phyloP scores from a whole-genome alignment of 2,797 vertebrate genomes.

The Hyperoplus immaculatus region DNA sequence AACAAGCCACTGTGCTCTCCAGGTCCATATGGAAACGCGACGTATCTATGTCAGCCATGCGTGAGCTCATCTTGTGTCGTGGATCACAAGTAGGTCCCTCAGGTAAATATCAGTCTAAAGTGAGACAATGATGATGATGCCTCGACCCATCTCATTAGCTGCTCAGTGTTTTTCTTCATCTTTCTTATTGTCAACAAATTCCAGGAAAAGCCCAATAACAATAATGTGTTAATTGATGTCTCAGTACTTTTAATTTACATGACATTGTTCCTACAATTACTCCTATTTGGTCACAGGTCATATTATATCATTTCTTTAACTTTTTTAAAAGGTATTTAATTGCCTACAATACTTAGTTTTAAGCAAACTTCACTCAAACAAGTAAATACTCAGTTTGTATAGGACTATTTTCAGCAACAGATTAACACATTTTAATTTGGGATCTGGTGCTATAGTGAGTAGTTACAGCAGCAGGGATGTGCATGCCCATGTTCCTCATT shows the following conservation, averaged over 20 bases:
- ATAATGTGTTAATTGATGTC: not conserved
- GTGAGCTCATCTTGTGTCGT: slow-evolving; percentile 49
- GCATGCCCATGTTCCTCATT: not conserved
- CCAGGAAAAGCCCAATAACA: not conserved
- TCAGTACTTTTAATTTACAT: not conserved
- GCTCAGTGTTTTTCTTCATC: not conserved
- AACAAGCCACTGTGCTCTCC: slow-evolving; percentile 28
- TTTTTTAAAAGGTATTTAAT: too few relatives aligned
- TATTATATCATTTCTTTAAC: not conserved
- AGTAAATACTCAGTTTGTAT: not conserved
- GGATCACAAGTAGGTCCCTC: slow-evolving; percentile 8
- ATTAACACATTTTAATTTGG: not conserved
- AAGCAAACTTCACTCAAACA: not conserved
- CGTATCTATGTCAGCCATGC: slow-evolving; percentile 50
- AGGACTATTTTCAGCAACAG: not conserved
- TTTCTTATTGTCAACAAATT: not conserved
- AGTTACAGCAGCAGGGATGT: not conserved
- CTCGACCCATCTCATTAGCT: slow-evolving; percentile 8
- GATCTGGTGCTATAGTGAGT: not conserved
- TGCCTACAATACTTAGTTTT: not conserved
- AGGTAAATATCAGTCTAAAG: not conserved
- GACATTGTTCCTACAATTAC: too few relatives aligned
- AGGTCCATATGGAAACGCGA: slow-evolving; percentile 10
- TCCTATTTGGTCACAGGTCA: not conserved
- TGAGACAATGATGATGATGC: not conserved